Evolutionary conservation across 2,888 invertebrate genomes (phyloP), one percentile per base, ranked within the genome.

Genomic region (Gymnoscelis rufifasciata): DNA sequence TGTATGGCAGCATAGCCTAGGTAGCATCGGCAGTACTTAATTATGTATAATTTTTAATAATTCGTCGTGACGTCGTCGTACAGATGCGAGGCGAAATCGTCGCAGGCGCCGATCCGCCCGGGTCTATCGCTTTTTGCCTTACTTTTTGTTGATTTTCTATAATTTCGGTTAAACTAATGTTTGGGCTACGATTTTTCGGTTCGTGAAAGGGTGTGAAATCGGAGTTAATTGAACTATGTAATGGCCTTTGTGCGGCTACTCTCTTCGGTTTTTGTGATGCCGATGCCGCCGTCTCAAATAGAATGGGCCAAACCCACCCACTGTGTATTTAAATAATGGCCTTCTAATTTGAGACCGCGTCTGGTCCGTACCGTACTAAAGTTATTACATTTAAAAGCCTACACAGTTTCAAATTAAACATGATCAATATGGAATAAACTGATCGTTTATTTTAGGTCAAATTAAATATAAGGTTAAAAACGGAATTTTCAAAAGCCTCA

Each of bases 191-290:
- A 88, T 88, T 88, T 86, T 79, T 83, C 84, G 88, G 88, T 87
- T 88, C 88, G 80, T 88, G 83, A 87, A 84, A 82, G 80, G 73
- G 84, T 86, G 88, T 88, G 88, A 88, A 88, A 88, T 88, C 72
- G 79, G 56, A 83, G 72, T 82, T 88, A 88, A 88, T 88, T 81
- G 80, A 72, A 78, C 76, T 78, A 78, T 78, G 77, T 74, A 82
- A 83, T 78, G 71, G 76, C 76, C 79, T 81, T 84, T 82, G 82
- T 76, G 78, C 78, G 81, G 77, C 73, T 77, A 84, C 70, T 82
- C 81, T 78, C 71, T 72, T 72, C 60, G 65, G 65, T 71, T 72
- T 72, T 71, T 71, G 52, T 62, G 48, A 53, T 61, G 48, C 42
- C 33, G 56, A 38, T 31, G 14, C 24, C 29, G 13, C 50, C 38